These are phyloP conservation scores for Troilus luridus DNA, from an alignment of 2,888 invertebrate species.

Conservation along the genomic window DNA sequence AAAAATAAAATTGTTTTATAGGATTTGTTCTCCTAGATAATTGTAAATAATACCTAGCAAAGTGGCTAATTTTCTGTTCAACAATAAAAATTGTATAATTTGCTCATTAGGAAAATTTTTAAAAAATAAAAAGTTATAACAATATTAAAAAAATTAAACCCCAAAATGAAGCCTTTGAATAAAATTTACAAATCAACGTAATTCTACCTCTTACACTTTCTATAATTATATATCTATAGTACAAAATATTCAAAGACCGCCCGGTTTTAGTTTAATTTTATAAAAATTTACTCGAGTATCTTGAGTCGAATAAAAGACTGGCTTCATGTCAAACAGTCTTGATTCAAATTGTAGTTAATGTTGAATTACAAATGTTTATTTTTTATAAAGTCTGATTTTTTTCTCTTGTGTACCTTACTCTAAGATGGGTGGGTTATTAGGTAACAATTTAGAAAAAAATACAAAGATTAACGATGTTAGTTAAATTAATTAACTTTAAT, in stretches of 20 bases:
- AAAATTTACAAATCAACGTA: conserved; percentile 39
- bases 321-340: conserved; percentile 47
- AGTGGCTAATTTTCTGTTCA: not conserved
- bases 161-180: conserved; percentile 37
- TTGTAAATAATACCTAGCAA: conserved; percentile 28
- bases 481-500: conserved; percentile 49
- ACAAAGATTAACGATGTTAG: conserved; percentile 28
- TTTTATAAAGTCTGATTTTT: conserved; percentile 42
- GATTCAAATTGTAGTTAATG: conserved; percentile 54
- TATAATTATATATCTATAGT: conserved; percentile 49
- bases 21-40: not conserved
- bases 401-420: conserved; percentile 9
- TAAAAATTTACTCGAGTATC: conserved; percentile 7
- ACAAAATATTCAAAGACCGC: conserved; percentile 54
- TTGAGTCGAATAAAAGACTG: conserved; percentile 57
- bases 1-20: not conserved
- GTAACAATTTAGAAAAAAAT: conserved; percentile 52
- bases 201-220: conserved; percentile 52
- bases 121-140: not conserved
- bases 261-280: conserved; percentile 51
- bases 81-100: conserved; percentile 35
- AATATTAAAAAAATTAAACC: conserved; percentile 17
- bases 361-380: conserved; percentile 54
- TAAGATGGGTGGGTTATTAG: conserved; percentile 14
- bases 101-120: conserved; percentile 38